A percentile compares a stretch with the other conserved stretches of the same genome.
Evolutionary conservation across 35 echinoderm and acorn worm species (phyloP).

Genomic region (Holothuria glaberrima): DNA sequence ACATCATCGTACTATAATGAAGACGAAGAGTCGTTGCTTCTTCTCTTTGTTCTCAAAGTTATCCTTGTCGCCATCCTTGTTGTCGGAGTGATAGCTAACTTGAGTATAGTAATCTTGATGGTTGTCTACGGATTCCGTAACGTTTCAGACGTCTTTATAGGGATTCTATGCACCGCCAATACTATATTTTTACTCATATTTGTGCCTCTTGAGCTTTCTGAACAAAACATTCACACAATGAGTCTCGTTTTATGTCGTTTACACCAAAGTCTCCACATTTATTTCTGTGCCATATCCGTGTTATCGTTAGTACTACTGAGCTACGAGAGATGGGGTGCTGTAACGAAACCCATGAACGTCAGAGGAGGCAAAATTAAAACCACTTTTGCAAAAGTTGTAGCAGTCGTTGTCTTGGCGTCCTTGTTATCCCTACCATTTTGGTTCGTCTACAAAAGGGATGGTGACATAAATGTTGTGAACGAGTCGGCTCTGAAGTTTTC

Average conservation of each 20-base stretch:
- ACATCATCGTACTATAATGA: not conserved
- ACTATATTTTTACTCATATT: constrained; percentile 5
- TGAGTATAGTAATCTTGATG: constrained; percentile 30
- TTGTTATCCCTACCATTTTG: constrained; percentile 24
- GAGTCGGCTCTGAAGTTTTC: not conserved
- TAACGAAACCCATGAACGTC: constrained; percentile 13
- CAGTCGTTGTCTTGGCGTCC: constrained; percentile 3
- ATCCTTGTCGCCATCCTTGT: constrained; percentile 8
- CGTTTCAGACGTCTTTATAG: constrained; percentile 45
- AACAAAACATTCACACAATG: constrained; percentile 2
- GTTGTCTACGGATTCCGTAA: constrained; percentile 45
- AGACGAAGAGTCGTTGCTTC: not conserved
- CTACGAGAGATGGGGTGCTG: constrained; percentile 33
- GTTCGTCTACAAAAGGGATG: constrained; percentile 38
- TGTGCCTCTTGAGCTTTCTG: constrained; percentile 34
- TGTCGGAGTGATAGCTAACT: constrained; percentile 20
- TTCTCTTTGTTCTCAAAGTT: constrained; percentile 1
- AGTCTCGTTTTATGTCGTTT: constrained; percentile 17
- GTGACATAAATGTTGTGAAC: not conserved
- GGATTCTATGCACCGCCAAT: constrained; percentile 35
- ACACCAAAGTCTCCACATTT: constrained; percentile 2
- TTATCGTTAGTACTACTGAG: constrained; percentile 33
- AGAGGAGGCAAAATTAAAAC: constrained; percentile 20
- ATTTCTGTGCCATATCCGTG: constrained; percentile 29
- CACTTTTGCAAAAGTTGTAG: constrained; percentile 10